Percentiles rank a stretch among this genome's conserved stretches.
phyloP scores from a whole-genome alignment of 2,888 invertebrate species.

The Scrobipalpa costella region DNA sequence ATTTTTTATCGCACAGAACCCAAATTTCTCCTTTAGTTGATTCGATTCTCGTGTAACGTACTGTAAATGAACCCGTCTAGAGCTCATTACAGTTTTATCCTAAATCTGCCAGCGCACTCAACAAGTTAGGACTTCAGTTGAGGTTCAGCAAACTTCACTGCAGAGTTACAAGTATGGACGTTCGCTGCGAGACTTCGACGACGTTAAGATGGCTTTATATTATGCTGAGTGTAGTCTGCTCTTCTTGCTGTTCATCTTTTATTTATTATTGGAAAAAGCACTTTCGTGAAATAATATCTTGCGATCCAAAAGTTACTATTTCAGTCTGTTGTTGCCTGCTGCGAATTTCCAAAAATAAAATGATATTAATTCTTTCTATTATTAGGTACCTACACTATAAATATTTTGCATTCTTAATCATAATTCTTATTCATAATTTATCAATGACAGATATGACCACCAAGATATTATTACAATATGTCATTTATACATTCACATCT shows the following conservation, averaged over 20 bases:
- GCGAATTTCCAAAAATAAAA: not conserved
- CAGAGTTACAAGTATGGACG: not conserved
- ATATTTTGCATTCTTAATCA: no score
- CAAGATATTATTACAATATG: no score
- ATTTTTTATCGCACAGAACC: no score
- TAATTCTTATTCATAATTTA: no score
- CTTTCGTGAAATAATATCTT: not conserved
- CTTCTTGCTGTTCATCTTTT: not conserved
- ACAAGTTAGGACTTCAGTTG: not conserved
- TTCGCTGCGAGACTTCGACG: not conserved
- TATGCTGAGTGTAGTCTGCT: not conserved
- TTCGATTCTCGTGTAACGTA: no score
- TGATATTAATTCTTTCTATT: not conserved
- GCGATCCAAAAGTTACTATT: not conserved
- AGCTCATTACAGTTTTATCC: constrained; percentile 23
- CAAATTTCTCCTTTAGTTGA: no score
- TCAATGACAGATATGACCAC: no score
- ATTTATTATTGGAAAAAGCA: not conserved
- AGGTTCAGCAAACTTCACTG: not conserved
- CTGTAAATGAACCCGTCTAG: not conserved
- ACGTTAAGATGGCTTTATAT: not conserved
- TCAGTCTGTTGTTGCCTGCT: not conserved
- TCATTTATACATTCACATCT: no score
- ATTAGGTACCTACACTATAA: not conserved
- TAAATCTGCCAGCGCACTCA: constrained; percentile 11